Percentiles rank a stretch among this genome's conserved stretches.
Evolutionary conservation across 2,797 vertebrate genomes (phyloP).

Genomic region (Petrocephalus schoutedeni): DNA sequence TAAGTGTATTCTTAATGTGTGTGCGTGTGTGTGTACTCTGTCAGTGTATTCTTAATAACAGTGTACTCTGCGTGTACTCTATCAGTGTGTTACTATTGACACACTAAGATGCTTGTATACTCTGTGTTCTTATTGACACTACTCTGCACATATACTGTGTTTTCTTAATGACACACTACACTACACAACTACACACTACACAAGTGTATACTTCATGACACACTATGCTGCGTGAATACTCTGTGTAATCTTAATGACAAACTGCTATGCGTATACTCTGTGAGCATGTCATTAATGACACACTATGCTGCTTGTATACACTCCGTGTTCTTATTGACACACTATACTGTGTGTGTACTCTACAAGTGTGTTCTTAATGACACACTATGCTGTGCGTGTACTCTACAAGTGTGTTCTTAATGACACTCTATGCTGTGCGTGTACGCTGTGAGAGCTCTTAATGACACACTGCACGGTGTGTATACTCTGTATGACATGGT

Average conservation of each 20-base stretch:
- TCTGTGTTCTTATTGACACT: too few species aligned
- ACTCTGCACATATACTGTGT: too few species aligned
- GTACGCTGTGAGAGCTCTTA: neutral
- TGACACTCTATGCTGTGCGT: neutral
- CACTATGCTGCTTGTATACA: neutral
- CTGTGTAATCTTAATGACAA: neutral
- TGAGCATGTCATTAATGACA: neutral
- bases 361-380: neutral
- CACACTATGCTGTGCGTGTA: neutral
- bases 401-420: neutral
- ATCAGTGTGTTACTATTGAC: too few species aligned
- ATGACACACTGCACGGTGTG: neutral
- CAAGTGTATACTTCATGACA: too few species aligned
- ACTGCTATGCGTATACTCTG: neutral
- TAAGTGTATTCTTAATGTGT: too few species aligned
- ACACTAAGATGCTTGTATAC: too few species aligned
- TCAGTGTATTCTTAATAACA: too few species aligned
- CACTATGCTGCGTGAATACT: neutral
- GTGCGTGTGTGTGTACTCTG: neutral
- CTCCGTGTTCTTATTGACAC: neutral
- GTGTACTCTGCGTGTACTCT: too few species aligned
- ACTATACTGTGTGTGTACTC: neutral
- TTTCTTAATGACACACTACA: too few species aligned
- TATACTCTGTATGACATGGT: neutral
- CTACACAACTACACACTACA: too few species aligned